Base-by-base conservation (phyloP, 2,113 vertebrate genomes). In the Centropus bengalensis region DNA sequence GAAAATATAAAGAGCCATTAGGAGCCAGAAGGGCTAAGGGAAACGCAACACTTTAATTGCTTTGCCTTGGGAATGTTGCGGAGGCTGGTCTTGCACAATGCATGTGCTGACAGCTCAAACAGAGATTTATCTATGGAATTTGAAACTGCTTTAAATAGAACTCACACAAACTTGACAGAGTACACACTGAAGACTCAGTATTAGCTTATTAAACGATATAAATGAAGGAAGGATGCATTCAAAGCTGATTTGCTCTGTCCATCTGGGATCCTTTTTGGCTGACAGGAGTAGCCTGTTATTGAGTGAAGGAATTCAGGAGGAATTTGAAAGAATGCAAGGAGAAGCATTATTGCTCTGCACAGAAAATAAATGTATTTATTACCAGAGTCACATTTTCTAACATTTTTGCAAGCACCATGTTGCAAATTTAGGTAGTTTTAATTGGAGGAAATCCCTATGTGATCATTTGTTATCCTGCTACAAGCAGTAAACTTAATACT, bases 191-290 rank as follows among this genome's bases (percentile, higher is more conserved):
- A 96, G 87, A 87, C 63, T 80, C 12, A 30, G 55, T 81, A 89
- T 76, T 89, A 79, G 45, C 91, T 97, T 97, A 96, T 96, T 96
- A 97, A 96, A 96, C 84, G 93, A 94, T 94, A 98, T 93, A 97
- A 95, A 96, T 55, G 49, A 93, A 95, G 90, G 82, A 88, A 92
- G 91, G 93, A 89, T 88, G 84, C 64, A 88, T 68, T 93, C 10
- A 4, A 59, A 95, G 83, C 84, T 86, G 81, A 77, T 93, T 81
- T 78, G 69, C 56, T 74, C 10, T 45, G 56, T 95, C 96, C 94
- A 95, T 82, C 49, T 63, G 92, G 94, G 58, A 92, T 86, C 33
- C 36, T 79, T 93, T 95, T 82, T 94, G 89, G 94, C 55, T 96
- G 96, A 94, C 92, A 93, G 79, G 67, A 81, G 87, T 49, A 80